A percentile compares a stretch with the other conserved stretches of the same genome.
phyloP scores from a whole-genome alignment of 2,797 vertebrate species.

The Eremophila alpestris region DNA sequence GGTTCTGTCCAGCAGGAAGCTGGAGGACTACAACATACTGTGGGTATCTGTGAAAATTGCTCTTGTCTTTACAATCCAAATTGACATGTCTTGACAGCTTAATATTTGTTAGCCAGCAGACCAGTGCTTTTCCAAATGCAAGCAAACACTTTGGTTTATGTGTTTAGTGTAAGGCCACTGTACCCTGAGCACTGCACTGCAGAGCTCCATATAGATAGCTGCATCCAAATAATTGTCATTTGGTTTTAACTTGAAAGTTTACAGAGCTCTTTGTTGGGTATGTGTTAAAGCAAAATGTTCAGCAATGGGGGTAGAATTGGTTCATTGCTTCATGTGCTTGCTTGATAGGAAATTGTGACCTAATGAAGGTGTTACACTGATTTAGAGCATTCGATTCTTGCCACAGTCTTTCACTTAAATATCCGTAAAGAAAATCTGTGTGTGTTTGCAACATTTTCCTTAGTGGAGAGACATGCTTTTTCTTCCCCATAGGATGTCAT shows the following conservation, averaged over 20 bases:
- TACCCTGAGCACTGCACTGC: background rate
- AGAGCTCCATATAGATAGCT: background rate
- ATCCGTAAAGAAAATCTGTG: background rate
- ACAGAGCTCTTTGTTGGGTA: background rate
- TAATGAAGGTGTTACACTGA: background rate
- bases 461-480: background rate
- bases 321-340: background rate
- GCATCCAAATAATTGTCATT: background rate
- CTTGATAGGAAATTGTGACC: background rate
- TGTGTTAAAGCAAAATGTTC: background rate
- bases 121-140: background rate
- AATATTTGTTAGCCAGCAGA: background rate
- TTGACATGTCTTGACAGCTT: rapidly evolving
- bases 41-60: background rate
- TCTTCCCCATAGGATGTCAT: background rate
- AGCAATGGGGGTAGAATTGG: background rate
- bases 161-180: background rate
- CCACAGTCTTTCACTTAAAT: background rate
- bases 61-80: background rate
- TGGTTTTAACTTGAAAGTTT: background rate
- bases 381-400: background rate
- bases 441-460: background rate
- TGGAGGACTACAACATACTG: background rate
- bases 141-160: background rate
- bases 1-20: background rate